Evolutionary conservation across 2,888 invertebrate species (phyloP).

Genomic region (Taphrorychus bicolor): DNA sequence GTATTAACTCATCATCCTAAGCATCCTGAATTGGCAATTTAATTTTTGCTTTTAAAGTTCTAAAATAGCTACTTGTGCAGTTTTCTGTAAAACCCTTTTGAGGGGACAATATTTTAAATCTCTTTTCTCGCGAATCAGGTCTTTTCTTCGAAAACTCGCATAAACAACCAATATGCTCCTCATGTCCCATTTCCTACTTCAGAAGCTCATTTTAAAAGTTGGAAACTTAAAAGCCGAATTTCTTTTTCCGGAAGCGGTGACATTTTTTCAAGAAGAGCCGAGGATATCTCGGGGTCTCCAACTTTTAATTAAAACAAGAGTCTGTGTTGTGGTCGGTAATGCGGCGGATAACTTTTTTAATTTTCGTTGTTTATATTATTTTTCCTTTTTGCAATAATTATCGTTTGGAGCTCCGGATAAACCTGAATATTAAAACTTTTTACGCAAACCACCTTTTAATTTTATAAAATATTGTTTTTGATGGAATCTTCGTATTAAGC

Average conservation of each 20-base stretch:
- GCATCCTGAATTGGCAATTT: no score
- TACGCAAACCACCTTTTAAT: no score
- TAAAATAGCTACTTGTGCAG: no score
- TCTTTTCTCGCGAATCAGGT: no score
- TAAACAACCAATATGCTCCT: background rate
- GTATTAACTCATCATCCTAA: no score
- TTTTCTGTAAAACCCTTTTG: no score
- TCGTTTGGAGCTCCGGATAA: no score
- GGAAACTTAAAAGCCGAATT: slow-evolving; percentile 5
- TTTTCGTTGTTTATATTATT: slow-evolving; percentile 1
- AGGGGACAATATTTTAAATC: no score
- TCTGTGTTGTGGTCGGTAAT: slow-evolving; percentile 9
- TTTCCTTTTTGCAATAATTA: background rate
- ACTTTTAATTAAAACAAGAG: slow-evolving; percentile 14
- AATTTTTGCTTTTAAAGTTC: no score
- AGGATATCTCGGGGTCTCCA: slow-evolving; percentile 3
- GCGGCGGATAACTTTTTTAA: slow-evolving; percentile 8
- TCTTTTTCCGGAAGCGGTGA: background rate
- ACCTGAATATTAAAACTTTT: no score
- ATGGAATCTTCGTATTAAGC: background rate
- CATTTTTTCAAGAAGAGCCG: slow-evolving; percentile 1
- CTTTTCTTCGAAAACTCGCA: background rate
- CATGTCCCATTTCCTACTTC: slow-evolving; percentile 5
- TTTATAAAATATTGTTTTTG: no score
- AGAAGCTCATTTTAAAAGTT: slow-evolving; percentile 11